Evolutionary conservation across 2,113 vertebrate genomes (phyloP).

Genomic region (Struthio camelus): DNA sequence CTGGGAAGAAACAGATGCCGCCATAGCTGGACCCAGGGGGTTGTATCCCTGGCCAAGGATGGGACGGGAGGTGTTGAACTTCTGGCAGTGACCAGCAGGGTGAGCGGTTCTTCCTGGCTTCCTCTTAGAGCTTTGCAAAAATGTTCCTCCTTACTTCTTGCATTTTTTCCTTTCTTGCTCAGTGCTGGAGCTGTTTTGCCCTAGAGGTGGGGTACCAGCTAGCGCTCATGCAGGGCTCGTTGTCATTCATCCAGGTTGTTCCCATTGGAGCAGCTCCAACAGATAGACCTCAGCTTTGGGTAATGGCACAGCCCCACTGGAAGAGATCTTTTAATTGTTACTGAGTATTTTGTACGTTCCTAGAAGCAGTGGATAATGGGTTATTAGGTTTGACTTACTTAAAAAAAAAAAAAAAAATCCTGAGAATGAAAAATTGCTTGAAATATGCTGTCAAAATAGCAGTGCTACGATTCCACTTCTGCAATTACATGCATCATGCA

Average conservation of each 20-base stretch:
- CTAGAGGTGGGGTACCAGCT: not conserved
- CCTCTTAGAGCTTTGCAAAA: too few species aligned
- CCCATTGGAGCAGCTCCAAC: not conserved
- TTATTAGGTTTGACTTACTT: not conserved
- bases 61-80: too few species aligned
- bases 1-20: not conserved
- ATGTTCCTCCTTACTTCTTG: not conserved
- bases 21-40: not conserved
- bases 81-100: too few species aligned
- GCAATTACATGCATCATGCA: not conserved
- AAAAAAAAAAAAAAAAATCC: not conserved
- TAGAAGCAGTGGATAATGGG: not conserved
- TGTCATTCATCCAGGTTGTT: not conserved
- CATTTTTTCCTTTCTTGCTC: not conserved
- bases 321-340: not conserved
- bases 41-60: too few species aligned
- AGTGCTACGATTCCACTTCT: not conserved
- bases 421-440: slow-evolving; percentile 6
- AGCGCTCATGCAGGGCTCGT: not conserved
- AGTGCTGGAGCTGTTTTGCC: not conserved
- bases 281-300: not conserved
- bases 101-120: not conserved
- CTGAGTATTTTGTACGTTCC: not conserved
- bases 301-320: not conserved
- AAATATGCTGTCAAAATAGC: slow-evolving; percentile 19